Percentiles rank a stretch among this genome's conserved stretches.
phyloP scores from a whole-genome alignment of 1,140 invertebrate genomes.

The Cydia splendana region DNA sequence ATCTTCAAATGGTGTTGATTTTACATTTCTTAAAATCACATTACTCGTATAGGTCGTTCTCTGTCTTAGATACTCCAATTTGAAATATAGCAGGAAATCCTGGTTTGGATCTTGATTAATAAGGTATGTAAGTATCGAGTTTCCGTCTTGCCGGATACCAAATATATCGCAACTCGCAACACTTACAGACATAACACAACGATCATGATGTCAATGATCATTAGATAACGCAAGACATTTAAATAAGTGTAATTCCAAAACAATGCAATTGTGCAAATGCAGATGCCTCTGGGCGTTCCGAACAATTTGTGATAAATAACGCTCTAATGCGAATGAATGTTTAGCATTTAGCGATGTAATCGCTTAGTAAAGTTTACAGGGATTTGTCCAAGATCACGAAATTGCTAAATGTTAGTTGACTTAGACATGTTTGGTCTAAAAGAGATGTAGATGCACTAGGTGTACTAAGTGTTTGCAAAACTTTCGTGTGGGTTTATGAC shows the following conservation, averaged over 20 bases:
- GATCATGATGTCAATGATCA: slow-evolving; percentile 8
- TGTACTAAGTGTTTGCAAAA: no score
- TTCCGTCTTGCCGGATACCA: no score
- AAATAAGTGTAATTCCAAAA: slow-evolving; percentile 10
- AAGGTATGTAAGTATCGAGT: not conserved
- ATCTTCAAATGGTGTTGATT: no score
- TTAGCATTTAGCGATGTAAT: slow-evolving; percentile 20
- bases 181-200: not conserved
- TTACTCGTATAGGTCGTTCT: no score
- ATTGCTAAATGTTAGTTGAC: not conserved
- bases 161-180: not conserved
- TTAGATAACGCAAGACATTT: slow-evolving; percentile 20
- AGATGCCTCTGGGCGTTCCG: slow-evolving; percentile 20
- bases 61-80: no score
- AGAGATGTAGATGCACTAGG: no score
- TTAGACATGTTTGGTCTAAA: not conserved
- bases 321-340: not conserved
- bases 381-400: not conserved
- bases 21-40: no score
- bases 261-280: slow-evolving; percentile 17
- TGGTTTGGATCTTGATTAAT: not conserved
- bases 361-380: slow-evolving; percentile 10
- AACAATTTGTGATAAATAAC: slow-evolving; percentile 19
- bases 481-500: no score
- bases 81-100: no score